Conservation (phyloP, 2,113 vertebrate species). For the Engystomops pustulosus region DNA sequence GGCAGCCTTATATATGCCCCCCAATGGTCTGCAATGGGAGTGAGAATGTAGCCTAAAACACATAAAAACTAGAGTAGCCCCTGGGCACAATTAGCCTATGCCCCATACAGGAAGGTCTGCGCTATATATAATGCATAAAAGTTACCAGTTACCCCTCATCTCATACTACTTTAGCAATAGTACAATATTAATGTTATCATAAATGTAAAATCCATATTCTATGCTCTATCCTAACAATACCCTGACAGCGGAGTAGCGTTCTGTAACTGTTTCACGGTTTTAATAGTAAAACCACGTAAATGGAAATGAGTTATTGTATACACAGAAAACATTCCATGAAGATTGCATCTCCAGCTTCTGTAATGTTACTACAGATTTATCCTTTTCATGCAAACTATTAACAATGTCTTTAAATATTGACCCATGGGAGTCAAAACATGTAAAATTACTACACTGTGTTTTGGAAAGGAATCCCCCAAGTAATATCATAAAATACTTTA, state of each 20-base stretch:
- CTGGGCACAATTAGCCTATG: too few species aligned
- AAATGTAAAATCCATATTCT: too few species aligned
- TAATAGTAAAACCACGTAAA: not conserved
- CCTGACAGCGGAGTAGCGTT: not conserved
- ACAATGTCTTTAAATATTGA: slow-evolving; percentile 17
- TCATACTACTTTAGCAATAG: too few species aligned
- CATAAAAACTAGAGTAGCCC: too few species aligned
- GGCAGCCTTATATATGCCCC: too few species aligned
- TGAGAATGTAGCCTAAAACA: too few species aligned
- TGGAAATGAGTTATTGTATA: not conserved
- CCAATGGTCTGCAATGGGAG: too few species aligned
- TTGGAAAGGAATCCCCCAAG: slow-evolving; percentile 31
- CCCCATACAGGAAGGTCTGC: too few species aligned
- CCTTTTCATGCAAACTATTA: slow-evolving; percentile 27
- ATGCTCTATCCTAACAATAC: not conserved
- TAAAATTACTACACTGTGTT: slow-evolving; percentile 4
- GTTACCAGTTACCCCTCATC: too few species aligned
- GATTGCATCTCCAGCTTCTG: not conserved
- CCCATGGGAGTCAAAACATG: slow-evolving; percentile 7
- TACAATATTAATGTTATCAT: too few species aligned
- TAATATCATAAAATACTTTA: slow-evolving; percentile 50
- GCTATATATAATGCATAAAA: too few species aligned
- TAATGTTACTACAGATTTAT: slow-evolving; percentile 1
- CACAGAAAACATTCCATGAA: slow-evolving; percentile 9
- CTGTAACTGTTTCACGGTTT: not conserved